Conservation (phyloP, 37 sponge, comb jelly and placozoan species). For the Crambe crambe region DNA sequence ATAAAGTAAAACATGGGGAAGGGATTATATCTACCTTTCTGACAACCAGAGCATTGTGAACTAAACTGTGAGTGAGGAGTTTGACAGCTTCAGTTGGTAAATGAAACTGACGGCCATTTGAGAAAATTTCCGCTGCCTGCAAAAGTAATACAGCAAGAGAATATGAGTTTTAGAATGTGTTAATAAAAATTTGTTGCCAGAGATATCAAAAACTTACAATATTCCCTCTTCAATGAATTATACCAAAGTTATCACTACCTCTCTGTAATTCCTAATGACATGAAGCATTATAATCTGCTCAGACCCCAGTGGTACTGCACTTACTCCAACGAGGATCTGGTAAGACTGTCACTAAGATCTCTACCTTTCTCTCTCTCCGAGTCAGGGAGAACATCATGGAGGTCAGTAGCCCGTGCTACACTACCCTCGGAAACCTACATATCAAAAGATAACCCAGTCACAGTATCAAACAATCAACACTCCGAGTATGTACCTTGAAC, state of each 20-base stretch:
- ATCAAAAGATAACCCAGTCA: background rate
- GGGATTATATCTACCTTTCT: too few relatives aligned
- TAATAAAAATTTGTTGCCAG: background rate
- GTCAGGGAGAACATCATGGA: background rate
- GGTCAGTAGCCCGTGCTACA: slow-evolving; percentile 7
- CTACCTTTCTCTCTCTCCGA: background rate
- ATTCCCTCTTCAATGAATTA: slow-evolving; percentile 40
- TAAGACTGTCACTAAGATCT: background rate
- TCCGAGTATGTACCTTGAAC: slow-evolving; percentile 8
- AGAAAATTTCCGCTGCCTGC: slow-evolving; percentile 71
- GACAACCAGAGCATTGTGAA: slow-evolving; percentile 60
- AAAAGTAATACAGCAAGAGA: too few relatives aligned
- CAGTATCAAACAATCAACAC: background rate
- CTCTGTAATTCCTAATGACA: slow-evolving; percentile 18
- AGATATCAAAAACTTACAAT: slow-evolving; percentile 36
- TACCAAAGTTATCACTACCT: slow-evolving; percentile 24
- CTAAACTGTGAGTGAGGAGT: slow-evolving; percentile 43
- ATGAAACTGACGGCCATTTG: slow-evolving; percentile 45
- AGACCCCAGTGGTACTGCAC: background rate
- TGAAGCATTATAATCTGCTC: background rate
- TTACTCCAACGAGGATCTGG: slow-evolving; percentile 4
- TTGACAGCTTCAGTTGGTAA: slow-evolving; percentile 49
- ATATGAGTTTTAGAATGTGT: too few relatives aligned
- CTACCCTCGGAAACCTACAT: slow-evolving; percentile 23
- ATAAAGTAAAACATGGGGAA: too few relatives aligned